Conservation (phyloP, 2,113 vertebrate genomes). For the Calypte anna region DNA sequence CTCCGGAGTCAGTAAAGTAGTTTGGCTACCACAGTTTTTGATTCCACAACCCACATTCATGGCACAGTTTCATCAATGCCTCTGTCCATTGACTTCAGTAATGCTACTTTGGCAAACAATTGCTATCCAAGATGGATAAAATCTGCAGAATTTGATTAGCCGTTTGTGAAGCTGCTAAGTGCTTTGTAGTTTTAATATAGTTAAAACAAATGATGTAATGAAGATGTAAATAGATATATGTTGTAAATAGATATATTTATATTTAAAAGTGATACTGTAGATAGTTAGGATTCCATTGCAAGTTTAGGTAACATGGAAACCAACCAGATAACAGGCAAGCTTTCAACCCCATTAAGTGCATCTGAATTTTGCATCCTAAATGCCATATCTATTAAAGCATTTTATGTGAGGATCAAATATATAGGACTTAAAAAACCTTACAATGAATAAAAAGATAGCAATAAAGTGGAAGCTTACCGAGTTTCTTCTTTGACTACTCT, state of each 20-base stretch:
- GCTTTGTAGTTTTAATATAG: background rate
- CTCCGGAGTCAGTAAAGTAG: background rate
- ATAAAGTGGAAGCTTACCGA: background rate
- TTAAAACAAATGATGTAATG: background rate
- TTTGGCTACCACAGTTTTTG: background rate
- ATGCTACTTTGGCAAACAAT: background rate
- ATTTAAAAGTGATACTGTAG: background rate
- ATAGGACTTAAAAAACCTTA: background rate
- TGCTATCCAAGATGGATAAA: background rate
- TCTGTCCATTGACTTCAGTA: background rate
- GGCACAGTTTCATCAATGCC: background rate
- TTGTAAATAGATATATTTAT: background rate
- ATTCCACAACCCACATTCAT: background rate
- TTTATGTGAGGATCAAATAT: background rate
- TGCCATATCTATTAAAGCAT: background rate
- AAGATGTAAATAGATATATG: background rate
- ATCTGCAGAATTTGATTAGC: background rate
- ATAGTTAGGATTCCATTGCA: background rate
- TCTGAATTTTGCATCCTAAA: constrained; percentile 13
- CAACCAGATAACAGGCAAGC: background rate
- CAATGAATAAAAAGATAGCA: background rate
- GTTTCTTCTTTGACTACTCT: background rate
- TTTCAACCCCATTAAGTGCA: background rate
- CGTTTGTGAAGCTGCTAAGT: background rate
- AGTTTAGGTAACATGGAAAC: background rate